Evolutionary conservation across 1,140 invertebrate genomes (phyloP).

Genomic region (Bombus cullumanus): DNA sequence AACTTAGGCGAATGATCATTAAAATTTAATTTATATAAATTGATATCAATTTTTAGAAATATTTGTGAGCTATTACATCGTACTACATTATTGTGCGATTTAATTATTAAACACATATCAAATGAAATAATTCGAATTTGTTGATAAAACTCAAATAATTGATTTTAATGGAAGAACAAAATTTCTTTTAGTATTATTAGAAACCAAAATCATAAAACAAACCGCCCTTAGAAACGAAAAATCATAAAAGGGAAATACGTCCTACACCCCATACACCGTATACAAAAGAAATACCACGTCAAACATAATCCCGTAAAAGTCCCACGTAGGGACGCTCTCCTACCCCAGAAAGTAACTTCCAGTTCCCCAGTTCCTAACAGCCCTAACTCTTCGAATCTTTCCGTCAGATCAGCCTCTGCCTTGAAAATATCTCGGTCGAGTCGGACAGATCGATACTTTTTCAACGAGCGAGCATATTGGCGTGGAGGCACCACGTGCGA

Average conservation of each 20-base stretch:
- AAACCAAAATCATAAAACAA: not conserved
- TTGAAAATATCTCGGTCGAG: constrained; percentile 24
- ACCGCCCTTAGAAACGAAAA: not conserved
- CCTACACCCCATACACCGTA: not conserved
- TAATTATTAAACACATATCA: too few relatives aligned
- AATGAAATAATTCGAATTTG: too few relatives aligned
- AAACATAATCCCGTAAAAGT: not conserved
- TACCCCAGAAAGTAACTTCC: not conserved
- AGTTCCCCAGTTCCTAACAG: not conserved
- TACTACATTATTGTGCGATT: too few relatives aligned
- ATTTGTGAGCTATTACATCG: too few relatives aligned
- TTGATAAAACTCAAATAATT: too few relatives aligned
- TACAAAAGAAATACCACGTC: not conserved
- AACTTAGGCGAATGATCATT: too few relatives aligned
- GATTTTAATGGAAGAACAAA: too few relatives aligned
- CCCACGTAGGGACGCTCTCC: not conserved
- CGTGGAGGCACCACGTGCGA: not conserved
- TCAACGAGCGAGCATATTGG: constrained; percentile 24
- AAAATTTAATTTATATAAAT: too few relatives aligned
- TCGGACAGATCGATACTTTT: constrained; percentile 40
- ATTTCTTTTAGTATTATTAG: too few relatives aligned
- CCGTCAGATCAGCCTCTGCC: constrained; percentile 3
- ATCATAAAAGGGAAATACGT: not conserved
- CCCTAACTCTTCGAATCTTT: not conserved
- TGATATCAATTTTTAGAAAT: too few relatives aligned